phyloP scores from a whole-genome alignment of 2,888 invertebrate species.

The Conus canariensis region DNA sequence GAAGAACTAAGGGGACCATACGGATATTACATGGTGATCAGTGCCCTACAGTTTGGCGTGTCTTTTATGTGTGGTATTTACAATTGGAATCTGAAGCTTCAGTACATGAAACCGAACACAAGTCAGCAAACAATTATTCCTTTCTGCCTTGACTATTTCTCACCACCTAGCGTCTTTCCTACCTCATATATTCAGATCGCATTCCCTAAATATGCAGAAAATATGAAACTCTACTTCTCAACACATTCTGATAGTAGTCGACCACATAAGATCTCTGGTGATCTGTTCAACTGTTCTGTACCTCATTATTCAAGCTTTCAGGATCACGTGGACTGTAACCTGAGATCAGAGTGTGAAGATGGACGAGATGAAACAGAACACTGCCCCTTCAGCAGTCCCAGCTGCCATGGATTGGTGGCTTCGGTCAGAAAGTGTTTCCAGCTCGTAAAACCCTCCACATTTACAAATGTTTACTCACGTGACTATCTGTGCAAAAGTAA shows the following conservation, averaged over 20 bases:
- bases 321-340: not conserved
- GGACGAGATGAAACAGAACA: constrained; percentile 8
- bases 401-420: constrained; percentile 1
- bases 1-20: not conserved
- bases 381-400: constrained; percentile 1
- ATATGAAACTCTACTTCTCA: not conserved
- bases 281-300: not conserved
- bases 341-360: not conserved
- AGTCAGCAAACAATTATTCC: not conserved
- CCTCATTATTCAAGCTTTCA: too few species aligned
- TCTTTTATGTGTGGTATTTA: not conserved
- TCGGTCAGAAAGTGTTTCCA: not conserved
- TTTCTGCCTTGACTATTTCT: not conserved
- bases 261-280: not conserved
- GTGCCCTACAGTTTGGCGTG: not conserved
- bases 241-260: not conserved
- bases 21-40: not conserved
- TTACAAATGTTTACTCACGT: not conserved
- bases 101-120: not conserved
- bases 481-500: not conserved
- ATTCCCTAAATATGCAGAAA: too few species aligned
- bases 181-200: not conserved
- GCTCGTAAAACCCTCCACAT: not conserved
- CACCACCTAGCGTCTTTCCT: not conserved
- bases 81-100: not conserved